phyloP scores from a whole-genome alignment of 2,113 vertebrate genomes.

The Nothocercus nigrocapillus region DNA sequence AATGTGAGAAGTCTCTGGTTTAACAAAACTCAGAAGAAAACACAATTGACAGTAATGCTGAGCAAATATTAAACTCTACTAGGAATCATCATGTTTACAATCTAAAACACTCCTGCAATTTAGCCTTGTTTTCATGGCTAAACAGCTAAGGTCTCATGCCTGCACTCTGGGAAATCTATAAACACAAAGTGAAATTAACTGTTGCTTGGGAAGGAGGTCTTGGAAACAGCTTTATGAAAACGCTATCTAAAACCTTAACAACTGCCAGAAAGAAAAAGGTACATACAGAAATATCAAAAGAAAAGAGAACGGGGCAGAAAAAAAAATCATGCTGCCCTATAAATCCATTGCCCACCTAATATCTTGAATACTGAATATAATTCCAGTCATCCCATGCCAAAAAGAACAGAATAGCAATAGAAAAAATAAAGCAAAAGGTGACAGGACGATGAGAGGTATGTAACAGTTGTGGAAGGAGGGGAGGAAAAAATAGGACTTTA shows the following conservation, averaged over 20 bases:
- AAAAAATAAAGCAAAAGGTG: slow-evolving; percentile 21
- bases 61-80: neutral
- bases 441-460: slow-evolving; percentile 21
- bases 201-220: neutral
- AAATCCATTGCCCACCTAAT: neutral
- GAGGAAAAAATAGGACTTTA: slow-evolving; percentile 9
- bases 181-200: slow-evolving; percentile 25
- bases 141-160: neutral
- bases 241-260: slow-evolving; percentile 17
- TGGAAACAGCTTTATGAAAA: slow-evolving; percentile 22
- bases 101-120: neutral
- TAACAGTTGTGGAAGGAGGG: neutral
- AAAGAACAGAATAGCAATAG: slow-evolving; percentile 2
- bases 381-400: slow-evolving; percentile 10
- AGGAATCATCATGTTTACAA: neutral
- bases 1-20: neutral
- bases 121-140: neutral
- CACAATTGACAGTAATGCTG: neutral
- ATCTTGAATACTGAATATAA: neutral
- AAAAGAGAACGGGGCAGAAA: neutral
- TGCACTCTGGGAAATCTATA: slow-evolving; percentile 9
- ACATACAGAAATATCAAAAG: slow-evolving; percentile 10
- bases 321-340: neutral
- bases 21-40: neutral
- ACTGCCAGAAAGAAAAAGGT: neutral